Evolutionary conservation across 2,113 vertebrate species (phyloP).

Genomic region (Cottus gobio): DNA sequence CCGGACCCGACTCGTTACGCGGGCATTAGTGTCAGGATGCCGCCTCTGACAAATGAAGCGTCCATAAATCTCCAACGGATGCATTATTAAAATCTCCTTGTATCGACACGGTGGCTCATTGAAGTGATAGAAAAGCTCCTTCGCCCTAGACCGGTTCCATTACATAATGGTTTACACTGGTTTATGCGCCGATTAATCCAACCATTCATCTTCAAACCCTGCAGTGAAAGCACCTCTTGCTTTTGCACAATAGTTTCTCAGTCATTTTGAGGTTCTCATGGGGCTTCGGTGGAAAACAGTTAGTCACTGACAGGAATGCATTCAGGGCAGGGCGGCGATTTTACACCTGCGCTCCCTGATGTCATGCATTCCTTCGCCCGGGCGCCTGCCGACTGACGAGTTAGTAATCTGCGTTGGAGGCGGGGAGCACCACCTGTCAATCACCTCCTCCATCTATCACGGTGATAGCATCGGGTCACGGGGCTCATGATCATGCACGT

Average conservation of each 20-base stretch:
- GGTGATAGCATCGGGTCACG: constrained; percentile 17
- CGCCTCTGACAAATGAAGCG: constrained; percentile 54
- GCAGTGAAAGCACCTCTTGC: background rate
- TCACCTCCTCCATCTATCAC: constrained; percentile 57
- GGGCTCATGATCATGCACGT: constrained; percentile 1
- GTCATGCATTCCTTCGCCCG: constrained; percentile 70
- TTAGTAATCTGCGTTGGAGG: constrained; percentile 51
- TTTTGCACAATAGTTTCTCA: constrained; percentile 7
- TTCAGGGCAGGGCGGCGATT: constrained; percentile 22
- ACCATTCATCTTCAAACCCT: constrained; percentile 9
- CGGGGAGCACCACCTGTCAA: constrained; percentile 56
- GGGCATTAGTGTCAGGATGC: constrained; percentile 50
- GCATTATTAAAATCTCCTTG: constrained; percentile 46
- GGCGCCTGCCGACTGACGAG: constrained; percentile 51
- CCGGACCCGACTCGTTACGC: constrained; percentile 51
- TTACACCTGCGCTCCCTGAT: constrained; percentile 54
- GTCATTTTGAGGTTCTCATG: constrained; percentile 3
- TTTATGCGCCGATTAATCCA: constrained; percentile 5
- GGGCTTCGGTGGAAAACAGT: constrained; percentile 46
- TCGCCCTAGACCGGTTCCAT: too few species aligned
- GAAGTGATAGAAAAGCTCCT: constrained; percentile 21
- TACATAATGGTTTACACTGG: constrained; percentile 18
- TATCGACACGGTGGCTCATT: background rate
- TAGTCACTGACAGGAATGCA: constrained; percentile 58
- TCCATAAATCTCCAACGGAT: constrained; percentile 32